Evolutionary conservation across 2,113 vertebrate species (phyloP), one percentile per base, ranked within the genome.

Genomic region (Caranx melampygus): DNA sequence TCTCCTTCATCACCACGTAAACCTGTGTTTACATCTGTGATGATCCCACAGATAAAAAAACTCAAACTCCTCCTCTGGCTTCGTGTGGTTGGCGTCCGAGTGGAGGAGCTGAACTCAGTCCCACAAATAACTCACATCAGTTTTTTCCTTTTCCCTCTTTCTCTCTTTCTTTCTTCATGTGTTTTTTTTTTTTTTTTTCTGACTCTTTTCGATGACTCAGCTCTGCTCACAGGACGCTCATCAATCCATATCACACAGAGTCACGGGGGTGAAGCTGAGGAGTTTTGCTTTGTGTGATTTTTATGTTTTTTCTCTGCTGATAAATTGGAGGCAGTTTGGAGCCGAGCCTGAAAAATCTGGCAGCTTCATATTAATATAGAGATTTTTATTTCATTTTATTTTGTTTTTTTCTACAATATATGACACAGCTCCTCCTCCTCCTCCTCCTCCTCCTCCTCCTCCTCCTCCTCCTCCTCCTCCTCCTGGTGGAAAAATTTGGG

Each of bases 21-120:
- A 71, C 16, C 18, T 8, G 58, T 70, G 79, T 89, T 87, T 81
- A 66, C 40, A 7, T 79, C 65, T 15, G 11, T 72, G 49, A 90
- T 81, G 88, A 79, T 67, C 57, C 40, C 71, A 58, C 76, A 42
- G 58, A 78, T 68, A 52, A 62, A n/a, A 49, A 44, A 65, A 69
- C 21, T 40, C 47, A 51, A 73, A 68, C 71, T 10, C 57, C 74
- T 66, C 60, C 54, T 45, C 71, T 62, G 59, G 33, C 52, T 40
- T 79, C 65, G 80, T 58, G 35, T 37, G 85, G 85, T 81, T 74
- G 26, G 11, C 58, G 47, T 54, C 49, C 16, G 31, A 70, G 44
- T 54, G 1, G 5, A 65, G 42, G 60, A 81, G 69, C 58, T n/a
- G 5, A 65, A 14, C 59, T 8, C 18, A 5, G 44, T 75, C 65